Conservation (phyloP, 2,888 invertebrate species). For the Baccha elongata region DNA sequence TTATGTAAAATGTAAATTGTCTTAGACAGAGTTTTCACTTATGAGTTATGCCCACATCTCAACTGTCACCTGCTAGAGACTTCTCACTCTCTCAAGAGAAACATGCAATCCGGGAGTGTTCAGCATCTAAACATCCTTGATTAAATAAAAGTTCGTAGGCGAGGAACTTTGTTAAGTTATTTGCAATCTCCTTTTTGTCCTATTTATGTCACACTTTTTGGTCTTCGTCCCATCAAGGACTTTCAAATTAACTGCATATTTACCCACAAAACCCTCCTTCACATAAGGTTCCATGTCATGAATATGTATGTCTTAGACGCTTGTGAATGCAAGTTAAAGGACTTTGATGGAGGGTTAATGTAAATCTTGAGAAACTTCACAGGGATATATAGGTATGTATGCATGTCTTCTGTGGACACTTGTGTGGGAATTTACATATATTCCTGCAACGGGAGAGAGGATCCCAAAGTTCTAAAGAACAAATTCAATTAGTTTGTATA, state of each 20-base stretch:
- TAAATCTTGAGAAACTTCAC: conserved; percentile 60
- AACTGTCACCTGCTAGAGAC: no score
- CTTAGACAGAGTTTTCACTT: conserved; percentile 18
- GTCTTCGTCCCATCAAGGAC: conserved; percentile 5
- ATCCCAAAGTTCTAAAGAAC: conserved; percentile 19
- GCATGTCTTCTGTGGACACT: conserved; percentile 54
- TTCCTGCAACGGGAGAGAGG: background rate
- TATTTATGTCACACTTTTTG: background rate
- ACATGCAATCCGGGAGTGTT: background rate
- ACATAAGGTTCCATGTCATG: conserved; percentile 28
- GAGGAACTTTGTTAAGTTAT: conserved; percentile 16
- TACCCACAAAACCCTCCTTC: conserved; percentile 21
- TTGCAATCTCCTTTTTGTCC: conserved; percentile 17
- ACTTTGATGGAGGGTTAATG: conserved; percentile 54
- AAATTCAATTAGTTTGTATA: conserved; percentile 63
- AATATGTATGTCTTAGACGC: conserved; percentile 39
- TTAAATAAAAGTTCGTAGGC: conserved; percentile 56
- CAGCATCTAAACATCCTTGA: conserved; percentile 37
- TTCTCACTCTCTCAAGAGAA: background rate
- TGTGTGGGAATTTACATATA: conserved; percentile 28
- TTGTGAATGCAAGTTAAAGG: conserved; percentile 20
- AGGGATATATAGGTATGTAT: background rate
- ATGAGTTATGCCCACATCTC: conserved; percentile 13
- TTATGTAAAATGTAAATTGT: conserved; percentile 35
- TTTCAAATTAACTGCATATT: conserved; percentile 60